These are phyloP conservation scores for Hydrocynus forskahlii DNA, from an alignment of 2,797 vertebrate genomes.

Conservation along the genomic window DNA sequence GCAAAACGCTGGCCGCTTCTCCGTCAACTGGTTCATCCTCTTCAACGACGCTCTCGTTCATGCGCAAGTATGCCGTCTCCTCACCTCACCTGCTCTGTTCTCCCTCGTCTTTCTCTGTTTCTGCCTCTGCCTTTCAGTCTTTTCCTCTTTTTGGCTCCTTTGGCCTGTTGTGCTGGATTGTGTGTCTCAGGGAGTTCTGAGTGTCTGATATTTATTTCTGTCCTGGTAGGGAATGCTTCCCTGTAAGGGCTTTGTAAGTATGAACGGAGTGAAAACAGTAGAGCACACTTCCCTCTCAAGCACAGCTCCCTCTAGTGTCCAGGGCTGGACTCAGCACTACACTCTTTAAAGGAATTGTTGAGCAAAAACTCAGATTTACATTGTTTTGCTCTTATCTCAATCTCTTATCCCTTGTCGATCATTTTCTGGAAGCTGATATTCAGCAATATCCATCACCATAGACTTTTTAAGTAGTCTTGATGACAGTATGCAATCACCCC, in stretches of 20 bases:
- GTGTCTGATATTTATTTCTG: constrained; percentile 73
- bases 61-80: constrained; percentile 86
- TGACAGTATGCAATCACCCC: too few relatives aligned
- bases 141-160: not conserved
- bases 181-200: constrained; percentile 55
- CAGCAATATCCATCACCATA: too few relatives aligned
- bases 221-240: constrained; percentile 83
- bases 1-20: constrained; percentile 93
- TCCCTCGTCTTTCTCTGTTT: not conserved
- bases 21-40: constrained; percentile 96
- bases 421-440: too few relatives aligned
- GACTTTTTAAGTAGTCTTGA: too few relatives aligned
- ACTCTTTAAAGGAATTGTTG: constrained; percentile 26
- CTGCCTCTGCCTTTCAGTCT: not conserved
- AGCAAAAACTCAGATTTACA: not conserved
- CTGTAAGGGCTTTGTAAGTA: constrained; percentile 84
- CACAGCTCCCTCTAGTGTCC: constrained; percentile 46
- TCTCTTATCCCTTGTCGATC: too few relatives aligned
- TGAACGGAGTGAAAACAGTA: constrained; percentile 71
- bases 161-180: constrained; percentile 12
- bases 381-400: not conserved
- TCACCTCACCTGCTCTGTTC: not conserved
- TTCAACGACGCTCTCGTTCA: constrained; percentile 95
- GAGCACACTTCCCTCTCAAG: constrained; percentile 33
- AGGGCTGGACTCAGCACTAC: constrained; percentile 53